Conservation (phyloP, 2,797 vertebrate genomes). For the Lutjanus campechanus region DNA sequence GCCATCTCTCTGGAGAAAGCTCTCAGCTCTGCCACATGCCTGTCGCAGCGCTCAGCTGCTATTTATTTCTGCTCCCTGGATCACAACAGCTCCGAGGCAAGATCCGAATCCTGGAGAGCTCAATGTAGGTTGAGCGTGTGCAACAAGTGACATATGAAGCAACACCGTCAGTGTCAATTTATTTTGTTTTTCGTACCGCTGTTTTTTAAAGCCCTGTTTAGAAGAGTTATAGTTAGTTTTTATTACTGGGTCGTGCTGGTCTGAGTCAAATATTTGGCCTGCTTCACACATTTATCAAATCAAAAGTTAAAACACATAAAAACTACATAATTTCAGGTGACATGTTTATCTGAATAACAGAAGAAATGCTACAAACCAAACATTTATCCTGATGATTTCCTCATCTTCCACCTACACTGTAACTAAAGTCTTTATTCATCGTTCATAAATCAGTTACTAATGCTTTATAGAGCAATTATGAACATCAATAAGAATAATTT, state of each 20-base stretch:
- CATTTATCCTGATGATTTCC: not conserved
- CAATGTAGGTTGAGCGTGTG: not conserved
- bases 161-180: not conserved
- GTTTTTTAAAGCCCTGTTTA: not conserved
- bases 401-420: not conserved
- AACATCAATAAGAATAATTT: too few species aligned
- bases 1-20: conserved; percentile 78
- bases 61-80: conserved; percentile 83
- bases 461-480: not conserved
- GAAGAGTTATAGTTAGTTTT: not conserved
- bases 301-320: not conserved
- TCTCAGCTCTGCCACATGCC: conserved; percentile 83
- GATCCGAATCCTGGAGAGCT: conserved; percentile 58
- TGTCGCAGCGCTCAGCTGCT: conserved; percentile 75
- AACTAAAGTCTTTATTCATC: not conserved
- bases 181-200: not conserved
- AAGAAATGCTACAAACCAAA: not conserved
- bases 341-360: not conserved
- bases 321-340: not conserved
- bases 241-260: not conserved
- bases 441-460: not conserved
- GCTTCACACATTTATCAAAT: not conserved
- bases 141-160: conserved; percentile 7
- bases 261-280: not conserved
- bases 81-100: conserved; percentile 60